Percentiles rank a stretch among this genome's conserved stretches.
Evolutionary conservation across 2,888 invertebrate species (phyloP).

Genomic region (Argyra leucocephala): DNA sequence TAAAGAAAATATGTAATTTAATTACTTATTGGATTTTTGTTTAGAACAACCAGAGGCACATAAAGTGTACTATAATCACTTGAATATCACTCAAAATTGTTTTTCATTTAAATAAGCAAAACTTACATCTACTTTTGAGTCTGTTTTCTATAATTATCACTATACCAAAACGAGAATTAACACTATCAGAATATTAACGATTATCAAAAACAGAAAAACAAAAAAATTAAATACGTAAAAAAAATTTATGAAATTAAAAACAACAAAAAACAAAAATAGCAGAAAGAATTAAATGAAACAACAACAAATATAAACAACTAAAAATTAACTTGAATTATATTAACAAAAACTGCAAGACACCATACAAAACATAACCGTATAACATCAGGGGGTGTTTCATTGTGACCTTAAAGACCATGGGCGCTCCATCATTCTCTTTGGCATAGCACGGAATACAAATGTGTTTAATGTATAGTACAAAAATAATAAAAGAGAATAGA

Average conservation of each 20-base stretch:
- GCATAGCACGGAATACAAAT: no score
- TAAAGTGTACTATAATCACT: no score
- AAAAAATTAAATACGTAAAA: not conserved
- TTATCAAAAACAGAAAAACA: not conserved
- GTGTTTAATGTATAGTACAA: not conserved
- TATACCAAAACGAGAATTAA: not conserved
- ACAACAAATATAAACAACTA: not conserved
- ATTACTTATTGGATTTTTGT: no score
- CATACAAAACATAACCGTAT: not conserved
- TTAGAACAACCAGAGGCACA: no score
- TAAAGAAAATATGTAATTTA: no score
- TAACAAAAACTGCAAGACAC: conserved; percentile 2
- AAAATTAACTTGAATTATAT: conserved; percentile 3
- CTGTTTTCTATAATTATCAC: no score
- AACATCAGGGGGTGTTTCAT: conserved; percentile 9
- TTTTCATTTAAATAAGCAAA: no score
- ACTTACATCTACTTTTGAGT: no score
- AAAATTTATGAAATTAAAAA: not conserved
- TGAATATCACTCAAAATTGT: no score
- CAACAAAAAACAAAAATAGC: no score
- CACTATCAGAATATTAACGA: not conserved
- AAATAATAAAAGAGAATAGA: not conserved
- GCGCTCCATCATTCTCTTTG: not conserved
- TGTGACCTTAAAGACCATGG: conserved; percentile 4
- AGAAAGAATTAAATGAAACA: no score